Evolutionary conservation across 2,888 invertebrate genomes (phyloP).

Genomic region (Empis livida): DNA sequence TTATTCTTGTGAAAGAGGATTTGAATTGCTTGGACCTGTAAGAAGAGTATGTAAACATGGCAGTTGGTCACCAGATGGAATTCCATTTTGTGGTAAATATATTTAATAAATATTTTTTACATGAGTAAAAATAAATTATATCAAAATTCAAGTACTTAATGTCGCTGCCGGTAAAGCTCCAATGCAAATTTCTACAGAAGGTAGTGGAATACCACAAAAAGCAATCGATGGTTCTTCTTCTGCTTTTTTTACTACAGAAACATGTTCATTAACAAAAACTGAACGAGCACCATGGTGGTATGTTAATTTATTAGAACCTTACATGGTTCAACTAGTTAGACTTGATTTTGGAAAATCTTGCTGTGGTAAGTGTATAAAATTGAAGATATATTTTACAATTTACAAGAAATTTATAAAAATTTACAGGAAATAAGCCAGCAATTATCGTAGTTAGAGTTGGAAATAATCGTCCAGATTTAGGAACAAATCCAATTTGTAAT

Average conservation of each 20-base stretch:
- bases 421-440: slow-evolving; percentile 60
- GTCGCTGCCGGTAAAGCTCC: slow-evolving; percentile 91
- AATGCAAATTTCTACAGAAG: slow-evolving; percentile 79
- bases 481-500: slow-evolving; percentile 85
- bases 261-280: slow-evolving; percentile 73
- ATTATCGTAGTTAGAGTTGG: slow-evolving; percentile 83
- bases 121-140: no score
- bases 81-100: slow-evolving; percentile 86
- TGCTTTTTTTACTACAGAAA: slow-evolving; percentile 64
- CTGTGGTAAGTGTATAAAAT: slow-evolving; percentile 55
- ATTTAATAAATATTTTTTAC: not conserved
- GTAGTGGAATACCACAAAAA: slow-evolving; percentile 74
- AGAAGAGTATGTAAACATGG: slow-evolving; percentile 65
- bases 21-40: slow-evolving; percentile 80
- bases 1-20: slow-evolving; percentile 78
- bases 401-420: not conserved
- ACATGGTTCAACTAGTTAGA: slow-evolving; percentile 86
- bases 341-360: slow-evolving; percentile 84
- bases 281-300: slow-evolving; percentile 92
- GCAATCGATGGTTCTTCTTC: slow-evolving; percentile 86
- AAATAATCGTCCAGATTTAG: slow-evolving; percentile 82
- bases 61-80: slow-evolving; percentile 77
- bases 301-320: slow-evolving; percentile 84
- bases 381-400: not conserved
- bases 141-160: slow-evolving; percentile 75